A percentile compares a stretch with the other conserved stretches of the same genome.
Conservation (phyloP, 1,140 invertebrate species). For the Gryllus bimaculatus region DNA sequence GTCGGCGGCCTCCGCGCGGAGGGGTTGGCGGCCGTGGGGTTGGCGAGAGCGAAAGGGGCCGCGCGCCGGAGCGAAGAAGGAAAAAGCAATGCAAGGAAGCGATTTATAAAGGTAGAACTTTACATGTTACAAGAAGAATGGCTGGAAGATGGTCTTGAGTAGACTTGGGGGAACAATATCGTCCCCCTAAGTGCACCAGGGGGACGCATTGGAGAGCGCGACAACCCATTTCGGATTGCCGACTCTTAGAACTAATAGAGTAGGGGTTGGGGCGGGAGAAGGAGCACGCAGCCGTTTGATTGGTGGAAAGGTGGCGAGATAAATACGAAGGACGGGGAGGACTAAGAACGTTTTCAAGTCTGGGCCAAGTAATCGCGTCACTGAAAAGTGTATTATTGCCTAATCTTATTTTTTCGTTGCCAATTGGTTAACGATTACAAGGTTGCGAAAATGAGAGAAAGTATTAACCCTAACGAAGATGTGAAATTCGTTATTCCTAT, state of each 20-base stretch:
- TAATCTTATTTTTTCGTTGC: too few relatives aligned
- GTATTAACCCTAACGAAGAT: too few relatives aligned
- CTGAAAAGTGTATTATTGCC: too few relatives aligned
- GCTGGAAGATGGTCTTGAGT: constrained; percentile 3
- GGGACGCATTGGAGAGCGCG: not conserved
- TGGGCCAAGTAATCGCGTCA: too few relatives aligned
- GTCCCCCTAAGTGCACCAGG: not conserved
- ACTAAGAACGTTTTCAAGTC: not conserved
- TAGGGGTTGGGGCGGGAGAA: not conserved
- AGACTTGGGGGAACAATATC: constrained; percentile 3
- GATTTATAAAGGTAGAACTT: constrained; percentile 5
- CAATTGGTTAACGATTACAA: too few relatives aligned
- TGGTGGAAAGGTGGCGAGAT: not conserved
- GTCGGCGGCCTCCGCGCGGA: too few relatives aligned
- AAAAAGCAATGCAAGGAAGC: constrained; percentile 1
- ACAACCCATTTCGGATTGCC: constrained; percentile 3
- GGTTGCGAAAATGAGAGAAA: too few relatives aligned
- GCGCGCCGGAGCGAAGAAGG: not conserved
- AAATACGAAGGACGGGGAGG: not conserved
- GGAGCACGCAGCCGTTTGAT: not conserved
- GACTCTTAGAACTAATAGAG: constrained; percentile 1
- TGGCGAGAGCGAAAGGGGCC: not conserved
- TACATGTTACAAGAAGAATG: constrained; percentile 5
- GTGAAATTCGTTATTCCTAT: too few relatives aligned
- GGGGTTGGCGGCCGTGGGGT: not conserved